Percentiles rank a stretch among this genome's conserved stretches.
Evolutionary conservation across 53 echinoderm and acorn worm species (phyloP).

Genomic region (Arbacia lixula): DNA sequence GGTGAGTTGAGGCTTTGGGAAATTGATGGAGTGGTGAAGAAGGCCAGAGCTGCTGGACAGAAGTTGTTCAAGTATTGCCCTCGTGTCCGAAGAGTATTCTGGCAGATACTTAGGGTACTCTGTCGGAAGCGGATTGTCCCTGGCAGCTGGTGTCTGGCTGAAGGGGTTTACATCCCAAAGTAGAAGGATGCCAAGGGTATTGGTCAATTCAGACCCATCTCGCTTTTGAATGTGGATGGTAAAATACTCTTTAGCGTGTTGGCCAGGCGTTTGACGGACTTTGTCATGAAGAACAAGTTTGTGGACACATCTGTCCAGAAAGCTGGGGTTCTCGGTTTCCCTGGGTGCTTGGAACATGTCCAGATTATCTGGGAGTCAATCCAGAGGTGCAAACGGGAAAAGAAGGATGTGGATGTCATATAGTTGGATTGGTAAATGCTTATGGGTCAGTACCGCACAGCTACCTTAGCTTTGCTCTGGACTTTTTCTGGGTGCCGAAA

Average conservation of each 20-base stretch:
- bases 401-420: conserved; percentile 35
- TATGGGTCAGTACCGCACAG: conserved; percentile 53
- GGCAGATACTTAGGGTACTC: conserved; percentile 29
- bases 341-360: conserved; percentile 42
- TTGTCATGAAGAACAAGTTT: conserved; percentile 35
- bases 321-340: conserved; percentile 51
- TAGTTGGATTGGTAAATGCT: conserved; percentile 58
- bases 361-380: conserved; percentile 46
- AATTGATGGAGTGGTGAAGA: background rate
- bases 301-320: conserved; percentile 55
- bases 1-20: conserved; percentile 12
- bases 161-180: conserved; percentile 46
- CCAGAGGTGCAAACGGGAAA: conserved; percentile 33
- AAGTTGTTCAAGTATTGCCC: conserved; percentile 57
- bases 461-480: conserved; percentile 31
- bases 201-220: conserved; percentile 39
- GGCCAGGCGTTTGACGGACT: conserved; percentile 33
- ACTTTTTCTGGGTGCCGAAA: conserved; percentile 54
- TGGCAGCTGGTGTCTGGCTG: too few relatives aligned
- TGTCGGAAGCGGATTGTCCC: conserved; percentile 35
- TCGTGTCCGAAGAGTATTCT: conserved; percentile 21
- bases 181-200: conserved; percentile 37
- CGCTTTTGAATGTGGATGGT: conserved; percentile 42
- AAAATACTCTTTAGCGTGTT: conserved; percentile 45
- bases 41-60: conserved; percentile 26